These are phyloP conservation scores for Lethenteron reissneri DNA, from an alignment of 2,113 vertebrate genomes.

Conservation along the genomic window DNA sequence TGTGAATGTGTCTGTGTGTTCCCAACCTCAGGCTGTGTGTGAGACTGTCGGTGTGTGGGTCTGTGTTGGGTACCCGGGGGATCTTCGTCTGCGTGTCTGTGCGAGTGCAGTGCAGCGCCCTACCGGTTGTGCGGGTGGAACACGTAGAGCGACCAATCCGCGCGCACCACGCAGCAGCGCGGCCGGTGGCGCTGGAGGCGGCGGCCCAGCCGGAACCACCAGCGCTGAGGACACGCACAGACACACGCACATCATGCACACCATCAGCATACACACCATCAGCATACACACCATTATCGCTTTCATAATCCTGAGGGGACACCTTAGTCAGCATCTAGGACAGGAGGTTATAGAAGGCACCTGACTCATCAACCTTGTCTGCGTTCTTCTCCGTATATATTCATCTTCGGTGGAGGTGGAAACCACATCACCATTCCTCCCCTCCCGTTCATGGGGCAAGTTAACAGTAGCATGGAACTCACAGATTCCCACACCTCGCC, in stretches of 20 bases:
- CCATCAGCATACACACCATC: neutral
- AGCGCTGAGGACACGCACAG: neutral
- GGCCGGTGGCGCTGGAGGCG: conserved; percentile 41
- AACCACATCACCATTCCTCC: too few relatives aligned
- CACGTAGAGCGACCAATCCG: conserved; percentile 76
- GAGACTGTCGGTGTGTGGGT: neutral
- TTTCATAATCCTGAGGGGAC: neutral
- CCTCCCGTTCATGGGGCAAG: too few relatives aligned
- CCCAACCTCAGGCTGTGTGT: neutral
- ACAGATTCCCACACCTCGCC: too few relatives aligned
- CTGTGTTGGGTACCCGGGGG: too few relatives aligned
- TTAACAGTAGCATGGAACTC: too few relatives aligned
- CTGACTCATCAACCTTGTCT: neutral
- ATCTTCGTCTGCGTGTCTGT: too few relatives aligned
- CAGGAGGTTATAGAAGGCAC: neutral
- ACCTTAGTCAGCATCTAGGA: neutral
- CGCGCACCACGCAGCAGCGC: conserved; percentile 67
- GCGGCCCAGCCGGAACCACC: neutral
- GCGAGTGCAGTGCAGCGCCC: conserved; percentile 7
- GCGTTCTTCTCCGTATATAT: too few relatives aligned
- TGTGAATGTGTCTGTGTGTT: neutral
- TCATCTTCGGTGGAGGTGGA: too few relatives aligned
- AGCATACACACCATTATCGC: neutral
- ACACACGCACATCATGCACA: neutral
- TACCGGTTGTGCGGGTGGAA: conserved; percentile 87